A percentile compares a stretch with the other conserved stretches of the same genome.
These are phyloP conservation scores for Poeciliopsis gracilis DNA, from an alignment of 2,797 vertebrate species.

Conservation along the genomic window DNA sequence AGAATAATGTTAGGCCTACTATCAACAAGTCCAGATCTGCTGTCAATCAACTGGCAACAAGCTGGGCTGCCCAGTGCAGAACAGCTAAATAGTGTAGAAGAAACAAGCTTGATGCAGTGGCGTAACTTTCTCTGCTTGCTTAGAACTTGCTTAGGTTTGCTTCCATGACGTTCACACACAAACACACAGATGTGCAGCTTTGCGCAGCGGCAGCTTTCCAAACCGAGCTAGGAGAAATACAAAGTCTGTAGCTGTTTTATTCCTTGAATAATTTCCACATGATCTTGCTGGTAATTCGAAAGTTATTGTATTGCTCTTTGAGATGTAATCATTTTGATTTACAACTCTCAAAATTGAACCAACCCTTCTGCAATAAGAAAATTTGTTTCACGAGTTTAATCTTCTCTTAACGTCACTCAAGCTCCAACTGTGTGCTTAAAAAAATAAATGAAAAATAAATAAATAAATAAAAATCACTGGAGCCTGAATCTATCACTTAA, in stretches of 20 bases:
- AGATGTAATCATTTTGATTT: not conserved
- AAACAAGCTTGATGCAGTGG: not conserved
- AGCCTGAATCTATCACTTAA: not conserved
- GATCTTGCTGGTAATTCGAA: too few relatives aligned
- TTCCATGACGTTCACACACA: too few relatives aligned
- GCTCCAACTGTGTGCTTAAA: not conserved
- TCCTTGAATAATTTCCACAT: not conserved
- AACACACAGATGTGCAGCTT: too few relatives aligned
- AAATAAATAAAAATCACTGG: not conserved
- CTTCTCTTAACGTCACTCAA: not conserved
- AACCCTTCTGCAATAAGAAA: not conserved
- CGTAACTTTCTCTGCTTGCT: too few relatives aligned
- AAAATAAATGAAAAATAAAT: too few relatives aligned
- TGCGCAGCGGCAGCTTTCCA: too few relatives aligned
- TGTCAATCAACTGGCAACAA: not conserved
- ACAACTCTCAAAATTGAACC: not conserved
- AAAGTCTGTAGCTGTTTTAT: not conserved
- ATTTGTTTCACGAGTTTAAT: constrained; percentile 1
- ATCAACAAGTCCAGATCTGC: not conserved
- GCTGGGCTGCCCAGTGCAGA: not conserved
- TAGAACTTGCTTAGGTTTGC: too few relatives aligned
- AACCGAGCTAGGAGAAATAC: too few relatives aligned
- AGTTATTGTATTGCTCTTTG: not conserved
- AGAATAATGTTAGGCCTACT: not conserved
- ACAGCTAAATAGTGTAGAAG: not conserved